Evolutionary conservation across 2,797 vertebrate genomes (phyloP).

Genomic region (Spinus olivaceus): DNA sequence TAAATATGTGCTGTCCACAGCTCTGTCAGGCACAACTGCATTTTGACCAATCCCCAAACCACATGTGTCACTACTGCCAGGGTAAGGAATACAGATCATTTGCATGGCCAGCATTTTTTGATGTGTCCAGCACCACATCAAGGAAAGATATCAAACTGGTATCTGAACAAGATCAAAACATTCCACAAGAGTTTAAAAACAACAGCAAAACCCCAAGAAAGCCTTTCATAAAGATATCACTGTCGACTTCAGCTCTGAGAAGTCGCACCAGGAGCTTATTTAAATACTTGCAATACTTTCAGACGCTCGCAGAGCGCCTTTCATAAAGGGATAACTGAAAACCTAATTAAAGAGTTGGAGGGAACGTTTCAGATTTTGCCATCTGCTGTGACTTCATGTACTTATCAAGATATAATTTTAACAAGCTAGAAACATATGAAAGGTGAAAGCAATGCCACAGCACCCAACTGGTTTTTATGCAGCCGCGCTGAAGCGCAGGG

Average conservation of each 20-base stretch:
- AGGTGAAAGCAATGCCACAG: constrained; percentile 36
- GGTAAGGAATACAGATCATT: not conserved
- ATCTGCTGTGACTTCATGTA: constrained; percentile 51
- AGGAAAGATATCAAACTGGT: not conserved
- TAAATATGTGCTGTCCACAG: not conserved
- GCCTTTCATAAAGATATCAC: not conserved
- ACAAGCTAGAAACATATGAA: constrained; percentile 42
- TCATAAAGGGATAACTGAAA: constrained; percentile 22
- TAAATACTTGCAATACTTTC: constrained; percentile 30
- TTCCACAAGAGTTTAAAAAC: not conserved
- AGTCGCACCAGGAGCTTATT: not conserved
- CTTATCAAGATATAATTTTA: constrained; percentile 45
- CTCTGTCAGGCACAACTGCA: not conserved
- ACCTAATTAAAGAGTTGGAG: constrained; percentile 38
- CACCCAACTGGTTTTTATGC: not conserved
- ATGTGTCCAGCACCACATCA: not conserved
- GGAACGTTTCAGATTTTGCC: constrained; percentile 46
- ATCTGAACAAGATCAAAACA: not conserved
- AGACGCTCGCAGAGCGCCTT: not conserved
- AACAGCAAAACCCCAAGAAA: not conserved
- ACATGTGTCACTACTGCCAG: rapidly evolving
- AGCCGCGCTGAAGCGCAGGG: not conserved
- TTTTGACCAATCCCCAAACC: not conserved
- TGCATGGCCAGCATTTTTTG: not conserved
- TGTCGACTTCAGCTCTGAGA: not conserved